Conservation (phyloP, 2,888 invertebrate species). For the Bimastos eiseni region DNA sequence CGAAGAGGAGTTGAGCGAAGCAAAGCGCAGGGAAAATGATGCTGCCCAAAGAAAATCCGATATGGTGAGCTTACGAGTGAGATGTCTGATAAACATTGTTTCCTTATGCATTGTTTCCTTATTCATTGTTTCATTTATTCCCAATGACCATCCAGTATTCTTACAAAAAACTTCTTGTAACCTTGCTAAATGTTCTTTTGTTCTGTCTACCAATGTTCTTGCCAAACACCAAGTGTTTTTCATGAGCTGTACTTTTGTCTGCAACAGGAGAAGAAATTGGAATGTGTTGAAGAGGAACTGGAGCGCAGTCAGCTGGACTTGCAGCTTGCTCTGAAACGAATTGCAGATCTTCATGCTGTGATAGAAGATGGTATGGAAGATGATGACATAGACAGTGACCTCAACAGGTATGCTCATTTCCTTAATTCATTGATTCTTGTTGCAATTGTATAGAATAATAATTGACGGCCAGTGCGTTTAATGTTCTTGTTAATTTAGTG, state of each 20-base stretch:
- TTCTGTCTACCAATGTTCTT: neutral
- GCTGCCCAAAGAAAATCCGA: slow-evolving; percentile 66
- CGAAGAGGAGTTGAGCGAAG: slow-evolving; percentile 29
- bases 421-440: too few species aligned
- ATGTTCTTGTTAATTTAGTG: too few species aligned
- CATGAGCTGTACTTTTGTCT: neutral
- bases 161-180: neutral
- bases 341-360: slow-evolving; percentile 87
- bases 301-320: slow-evolving; percentile 70
- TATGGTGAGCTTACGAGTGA: neutral
- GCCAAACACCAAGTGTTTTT: neutral
- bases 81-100: neutral
- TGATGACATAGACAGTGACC: neutral
- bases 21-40: slow-evolving; percentile 66
- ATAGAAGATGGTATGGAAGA: slow-evolving; percentile 70
- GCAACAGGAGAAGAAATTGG: slow-evolving; percentile 59
- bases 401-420: neutral
- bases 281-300: slow-evolving; percentile 61
- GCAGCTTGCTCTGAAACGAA: slow-evolving; percentile 82
- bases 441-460: too few species aligned
- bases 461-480: too few species aligned
- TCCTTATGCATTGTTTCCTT: neutral
- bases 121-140: neutral
- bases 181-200: neutral
- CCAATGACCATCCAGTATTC: neutral